phyloP scores from a whole-genome alignment of 2,888 invertebrate genomes.

The Sminthurides aquaticus region DNA sequence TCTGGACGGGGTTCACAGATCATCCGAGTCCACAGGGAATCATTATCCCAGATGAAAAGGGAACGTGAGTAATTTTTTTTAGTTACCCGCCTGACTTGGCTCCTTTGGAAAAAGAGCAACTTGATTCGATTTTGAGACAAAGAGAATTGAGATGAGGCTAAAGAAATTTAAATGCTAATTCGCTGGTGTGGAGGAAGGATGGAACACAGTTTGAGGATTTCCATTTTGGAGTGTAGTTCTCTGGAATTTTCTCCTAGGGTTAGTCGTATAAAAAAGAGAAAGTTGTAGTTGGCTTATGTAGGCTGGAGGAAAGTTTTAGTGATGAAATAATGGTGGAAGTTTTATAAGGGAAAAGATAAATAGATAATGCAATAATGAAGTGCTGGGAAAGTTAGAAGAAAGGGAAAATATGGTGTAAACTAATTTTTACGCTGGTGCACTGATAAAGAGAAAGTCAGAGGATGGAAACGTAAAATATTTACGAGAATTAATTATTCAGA shows the following conservation, averaged over 20 bases:
- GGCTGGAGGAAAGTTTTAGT: too few species aligned
- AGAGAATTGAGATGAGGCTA: not conserved
- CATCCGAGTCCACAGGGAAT: conserved; percentile 61
- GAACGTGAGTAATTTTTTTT: conserved; percentile 52
- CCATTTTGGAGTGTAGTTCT: too few species aligned
- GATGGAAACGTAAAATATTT: too few species aligned
- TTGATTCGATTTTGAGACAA: not conserved
- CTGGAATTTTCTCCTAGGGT: too few species aligned
- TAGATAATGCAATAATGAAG: not conserved
- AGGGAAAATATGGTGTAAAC: not conserved
- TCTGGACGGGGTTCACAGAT: conserved; percentile 72
- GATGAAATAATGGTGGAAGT: too few species aligned
- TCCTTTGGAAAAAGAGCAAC: not conserved
- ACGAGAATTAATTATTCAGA: too few species aligned
- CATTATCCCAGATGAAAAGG: conserved; percentile 74
- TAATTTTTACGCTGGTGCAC: not conserved
- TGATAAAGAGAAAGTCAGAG: too few species aligned
- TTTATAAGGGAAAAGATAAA: too few species aligned
- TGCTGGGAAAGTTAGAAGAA: not conserved
- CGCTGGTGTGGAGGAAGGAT: too few species aligned
- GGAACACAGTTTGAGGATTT: too few species aligned
- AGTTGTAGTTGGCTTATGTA: too few species aligned
- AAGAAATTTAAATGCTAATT: not conserved
- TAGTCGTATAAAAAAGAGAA: too few species aligned
- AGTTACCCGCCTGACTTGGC: not conserved